phyloP scores from a whole-genome alignment of 1,140 invertebrate genomes.

The Conus ventricosus region DNA sequence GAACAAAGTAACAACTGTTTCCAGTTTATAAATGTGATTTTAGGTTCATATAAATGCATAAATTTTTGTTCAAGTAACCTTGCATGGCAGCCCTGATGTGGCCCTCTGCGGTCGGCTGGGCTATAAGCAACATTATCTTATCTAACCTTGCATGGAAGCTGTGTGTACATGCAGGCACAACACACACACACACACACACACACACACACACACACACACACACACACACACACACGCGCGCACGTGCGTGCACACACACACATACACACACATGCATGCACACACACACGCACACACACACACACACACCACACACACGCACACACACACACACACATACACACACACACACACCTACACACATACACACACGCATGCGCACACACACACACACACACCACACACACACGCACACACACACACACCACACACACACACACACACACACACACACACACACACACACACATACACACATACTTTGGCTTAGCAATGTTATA shows the following conservation, averaged over 20 bases:
- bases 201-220: neutral
- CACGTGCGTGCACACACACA: neutral
- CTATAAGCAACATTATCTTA: too few relatives aligned
- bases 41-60: neutral
- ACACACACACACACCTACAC: conserved; percentile 9
- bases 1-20: neutral
- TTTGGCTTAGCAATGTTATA: too few relatives aligned
- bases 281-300: neutral
- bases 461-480: neutral
- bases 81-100: too few relatives aligned
- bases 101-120: too few relatives aligned
- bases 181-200: too few relatives aligned
- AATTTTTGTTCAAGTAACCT: neutral
- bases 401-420: neutral
- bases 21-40: neutral
- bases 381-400: too few relatives aligned
- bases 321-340: neutral
- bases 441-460: conserved; percentile 9
- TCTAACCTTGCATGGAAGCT: too few relatives aligned
- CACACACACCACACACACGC: neutral
- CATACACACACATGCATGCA: conserved; percentile 1
- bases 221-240: neutral
- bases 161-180: too few relatives aligned
- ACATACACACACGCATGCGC: neutral
- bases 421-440: neutral